These are phyloP conservation scores for Saccopteryx bilineata DNA, from an alignment of 2,113 vertebrate genomes.

Conservation along the genomic window DNA sequence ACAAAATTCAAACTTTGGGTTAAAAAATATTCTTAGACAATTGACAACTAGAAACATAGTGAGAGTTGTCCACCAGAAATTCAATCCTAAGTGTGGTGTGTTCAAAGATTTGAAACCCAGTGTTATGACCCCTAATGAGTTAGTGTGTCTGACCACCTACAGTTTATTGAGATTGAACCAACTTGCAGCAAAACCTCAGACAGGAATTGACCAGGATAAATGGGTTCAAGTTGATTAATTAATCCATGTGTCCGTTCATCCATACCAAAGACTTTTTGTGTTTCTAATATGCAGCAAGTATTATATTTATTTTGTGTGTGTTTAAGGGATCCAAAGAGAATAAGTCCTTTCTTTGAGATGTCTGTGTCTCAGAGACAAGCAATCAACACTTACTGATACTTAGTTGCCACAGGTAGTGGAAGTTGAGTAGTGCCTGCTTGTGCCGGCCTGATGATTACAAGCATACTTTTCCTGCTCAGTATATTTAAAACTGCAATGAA, in stretches of 20 bases:
- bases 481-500: conserved; percentile 51
- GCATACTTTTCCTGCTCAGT: background rate
- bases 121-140: background rate
- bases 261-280: background rate
- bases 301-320: background rate
- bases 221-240: background rate
- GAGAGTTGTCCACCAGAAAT: conserved; percentile 39
- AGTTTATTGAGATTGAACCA: background rate
- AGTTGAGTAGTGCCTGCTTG: background rate
- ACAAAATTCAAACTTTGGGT: conserved; percentile 60
- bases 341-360: background rate
- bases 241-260: background rate
- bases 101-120: conserved; percentile 58
- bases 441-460: background rate
- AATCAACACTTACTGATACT: background rate
- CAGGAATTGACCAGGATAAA: background rate
- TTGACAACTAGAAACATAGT: conserved; percentile 49
- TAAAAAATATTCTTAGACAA: background rate
- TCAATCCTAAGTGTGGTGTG: conserved; percentile 57
- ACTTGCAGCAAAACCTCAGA: background rate
- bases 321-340: background rate
- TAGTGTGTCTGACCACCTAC: conserved; percentile 1
- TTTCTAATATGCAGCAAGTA: background rate
- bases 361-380: background rate
- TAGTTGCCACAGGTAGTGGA: background rate